phyloP scores from a whole-genome alignment of 2,888 invertebrate genomes.

The Amphimallon solstitiale region DNA sequence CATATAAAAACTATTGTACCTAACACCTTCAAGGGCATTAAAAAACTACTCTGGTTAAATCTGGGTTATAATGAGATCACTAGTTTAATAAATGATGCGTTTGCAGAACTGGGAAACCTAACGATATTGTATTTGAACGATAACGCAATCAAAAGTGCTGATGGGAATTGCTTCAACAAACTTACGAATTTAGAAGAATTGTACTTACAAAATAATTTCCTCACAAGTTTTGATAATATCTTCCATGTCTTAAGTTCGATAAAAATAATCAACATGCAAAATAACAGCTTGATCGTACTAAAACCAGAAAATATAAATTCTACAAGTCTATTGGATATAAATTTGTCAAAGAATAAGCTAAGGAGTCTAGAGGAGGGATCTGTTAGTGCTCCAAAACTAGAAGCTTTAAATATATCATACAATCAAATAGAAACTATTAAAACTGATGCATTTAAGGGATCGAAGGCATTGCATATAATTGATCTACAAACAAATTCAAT shows the following conservation, averaged over 20 bases:
- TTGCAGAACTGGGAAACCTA: constrained; percentile 55
- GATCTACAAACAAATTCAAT: constrained; percentile 55
- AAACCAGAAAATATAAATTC: constrained; percentile 52
- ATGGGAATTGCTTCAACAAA: constrained; percentile 54
- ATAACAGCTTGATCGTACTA: constrained; percentile 53
- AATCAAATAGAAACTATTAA: constrained; percentile 53
- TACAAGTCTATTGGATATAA: constrained; percentile 51
- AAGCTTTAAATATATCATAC: constrained; percentile 51
- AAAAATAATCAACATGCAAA: constrained; percentile 51
- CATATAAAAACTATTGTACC: constrained; percentile 54
- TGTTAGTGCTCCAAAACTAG: constrained; percentile 50
- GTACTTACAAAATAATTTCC: constrained; percentile 54
- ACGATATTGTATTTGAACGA: constrained; percentile 51
- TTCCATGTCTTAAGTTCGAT: constrained; percentile 47
- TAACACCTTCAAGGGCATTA: constrained; percentile 58
- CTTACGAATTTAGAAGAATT: constrained; percentile 51
- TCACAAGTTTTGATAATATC: constrained; percentile 48
- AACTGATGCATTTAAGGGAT: constrained; percentile 51
- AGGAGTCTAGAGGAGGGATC: constrained; percentile 45
- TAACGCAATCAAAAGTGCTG: constrained; percentile 54
- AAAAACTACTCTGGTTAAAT: constrained; percentile 56
- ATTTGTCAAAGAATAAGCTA: constrained; percentile 53
- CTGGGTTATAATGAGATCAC: constrained; percentile 56
- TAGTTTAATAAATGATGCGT: constrained; percentile 54
- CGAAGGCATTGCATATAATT: constrained; percentile 54